Evolutionary conservation across 2,888 invertebrate species (phyloP), one percentile per base, ranked within the genome.

Genomic region (Lacanobia oleracea): DNA sequence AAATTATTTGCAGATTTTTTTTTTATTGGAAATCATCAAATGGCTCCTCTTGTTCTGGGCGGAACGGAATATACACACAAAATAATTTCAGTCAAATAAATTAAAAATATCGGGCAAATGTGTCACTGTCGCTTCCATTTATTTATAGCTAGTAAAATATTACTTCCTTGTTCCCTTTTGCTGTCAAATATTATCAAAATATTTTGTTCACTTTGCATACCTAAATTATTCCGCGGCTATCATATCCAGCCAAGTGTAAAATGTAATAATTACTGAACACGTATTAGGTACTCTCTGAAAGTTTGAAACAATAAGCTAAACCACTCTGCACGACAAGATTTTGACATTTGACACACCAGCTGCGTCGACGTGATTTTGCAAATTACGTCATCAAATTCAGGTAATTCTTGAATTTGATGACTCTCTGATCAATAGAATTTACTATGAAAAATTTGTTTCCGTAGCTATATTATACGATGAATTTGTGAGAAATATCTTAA

Each of bases 201-300:
- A 16, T 43, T 69, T 64, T 53, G 50, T 64, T 27, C 56, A 16
- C 6, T 53, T 21, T 27, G 37, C 27, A n/a, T 23, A n/a, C n/a
- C n/a, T n/a, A 14, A 68, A 66, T 56, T 61, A 57, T 66, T 67
- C 40, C 16, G 1, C 48, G 16, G 18, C 48, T 77, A 64, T 27
- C 61, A 50, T 37, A 45, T 53, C 60, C 10, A 6, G 33, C 6
- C 5, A 33, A 33, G 12, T n/a, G 18, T 23, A 9, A 45, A 59
- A 60, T 57, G 0, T 43, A 59, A 18, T 45, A 16, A 45, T 37
- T 53, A 2, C 23, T 23, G n/a, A 45, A 60, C 6, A 37, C 14
- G 10, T 14, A 33, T 6, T n/a, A 12, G 10, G 16, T 59, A 12
- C 18, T 18, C 23, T 23, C 27, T n/a, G 37, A 21, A 40, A 40